A percentile compares a stretch with the other conserved stretches of the same genome.
phyloP scores from a whole-genome alignment of 2,888 invertebrate species.

The Microdon myrmicae region DNA sequence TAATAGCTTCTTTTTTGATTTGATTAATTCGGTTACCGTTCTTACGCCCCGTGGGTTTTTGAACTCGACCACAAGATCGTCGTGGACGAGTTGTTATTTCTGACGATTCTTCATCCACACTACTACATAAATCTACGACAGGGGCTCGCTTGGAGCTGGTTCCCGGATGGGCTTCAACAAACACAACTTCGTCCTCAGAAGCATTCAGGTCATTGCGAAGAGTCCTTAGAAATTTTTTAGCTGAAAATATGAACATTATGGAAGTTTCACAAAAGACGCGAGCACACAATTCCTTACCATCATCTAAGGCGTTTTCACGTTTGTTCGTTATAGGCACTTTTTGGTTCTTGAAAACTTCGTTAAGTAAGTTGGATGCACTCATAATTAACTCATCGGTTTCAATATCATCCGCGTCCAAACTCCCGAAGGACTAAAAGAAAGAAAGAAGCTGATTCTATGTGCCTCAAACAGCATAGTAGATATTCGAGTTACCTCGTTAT shows the following conservation, averaged over 20 bases:
- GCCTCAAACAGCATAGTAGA: no score
- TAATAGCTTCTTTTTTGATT: not conserved
- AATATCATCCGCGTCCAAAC: constrained; percentile 27
- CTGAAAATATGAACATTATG: no score
- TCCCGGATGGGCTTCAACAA: constrained; percentile 38
- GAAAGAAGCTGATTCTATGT: no score
- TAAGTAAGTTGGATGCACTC: constrained; percentile 27
- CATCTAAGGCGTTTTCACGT: no score
- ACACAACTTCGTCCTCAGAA: constrained; percentile 45
- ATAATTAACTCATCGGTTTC: constrained; percentile 34
- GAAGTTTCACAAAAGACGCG: no score
- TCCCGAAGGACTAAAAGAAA: no score
- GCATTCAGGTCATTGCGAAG: constrained; percentile 19
- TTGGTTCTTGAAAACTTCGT: constrained; percentile 25
- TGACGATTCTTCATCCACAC: constrained; percentile 1
- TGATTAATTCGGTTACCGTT: not conserved
- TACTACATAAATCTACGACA: constrained; percentile 36
- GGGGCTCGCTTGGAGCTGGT: constrained; percentile 31
- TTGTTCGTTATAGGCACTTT: no score
- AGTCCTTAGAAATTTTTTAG: constrained; percentile 30
- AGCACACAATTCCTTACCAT: no score
- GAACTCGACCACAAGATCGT: no score
- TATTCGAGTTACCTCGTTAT: no score
- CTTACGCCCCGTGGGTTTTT: no score
- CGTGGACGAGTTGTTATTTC: not conserved